Evolutionary conservation across 2,113 vertebrate genomes (phyloP), one percentile per base, ranked within the genome.

Genomic region (Odocoileus hemionus): DNA sequence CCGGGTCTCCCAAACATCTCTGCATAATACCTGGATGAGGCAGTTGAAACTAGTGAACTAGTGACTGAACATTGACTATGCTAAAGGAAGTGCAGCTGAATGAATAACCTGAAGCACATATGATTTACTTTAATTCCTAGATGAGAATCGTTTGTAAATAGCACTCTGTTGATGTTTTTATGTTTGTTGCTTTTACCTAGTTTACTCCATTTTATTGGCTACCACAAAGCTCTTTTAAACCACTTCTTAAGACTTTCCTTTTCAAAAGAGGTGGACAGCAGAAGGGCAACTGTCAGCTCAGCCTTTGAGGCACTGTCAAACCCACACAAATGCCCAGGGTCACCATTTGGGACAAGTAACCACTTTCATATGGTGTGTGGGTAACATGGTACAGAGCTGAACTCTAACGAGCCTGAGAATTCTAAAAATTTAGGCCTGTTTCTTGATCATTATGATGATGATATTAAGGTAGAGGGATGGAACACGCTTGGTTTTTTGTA

Each of bases 311-410:
- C 9, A 21, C 17, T 1, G 0, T 7, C 7, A 33, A 21, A 6
- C 36, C 47, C 8, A 5, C 21, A 19, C 2, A 4, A n/a, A 17
- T 0, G 8, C 39, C 14, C 14, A 19, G 4, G 16, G 30, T 43
- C 28, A 5, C 55, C 47, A 4, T 1, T 4, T 16, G 3, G 74
- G 50, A 74, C 8, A 55, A 43, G 30, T 0, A 7, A 16, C 16
- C 0, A 9, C 39, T 50, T 86, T 33, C 30, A 6, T 9, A 14
- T 23, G 52, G 23, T 25, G 13, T 1, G 12, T 36, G 23, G 21
- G 1, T 17, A 10, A 36, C 1, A 0, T 11, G 78, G 78, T 23
- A 19, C 57, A 26, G 7, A 70, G 90, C 15, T 67, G 45, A 60
- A 7, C 36, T 67, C n/a, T 5, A 19, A 15, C 6, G 15, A 28